Conservation (phyloP, 2,888 invertebrate genomes). For the Magallana nippona region DNA sequence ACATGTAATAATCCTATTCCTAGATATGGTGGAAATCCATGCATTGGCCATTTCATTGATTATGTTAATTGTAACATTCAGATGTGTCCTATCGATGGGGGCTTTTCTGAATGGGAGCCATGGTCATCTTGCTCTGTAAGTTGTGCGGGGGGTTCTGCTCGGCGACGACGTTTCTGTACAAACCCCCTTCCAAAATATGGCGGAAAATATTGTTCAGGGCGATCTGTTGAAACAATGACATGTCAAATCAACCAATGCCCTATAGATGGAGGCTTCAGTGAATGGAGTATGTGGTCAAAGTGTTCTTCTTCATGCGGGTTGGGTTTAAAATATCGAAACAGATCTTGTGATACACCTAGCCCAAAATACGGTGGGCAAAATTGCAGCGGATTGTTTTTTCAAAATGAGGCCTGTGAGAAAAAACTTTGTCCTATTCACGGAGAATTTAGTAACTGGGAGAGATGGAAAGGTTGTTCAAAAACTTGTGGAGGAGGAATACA, state of each 20-base stretch:
- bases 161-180: conserved; percentile 13
- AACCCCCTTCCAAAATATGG: conserved; percentile 28
- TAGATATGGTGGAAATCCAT: neutral
- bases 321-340: neutral
- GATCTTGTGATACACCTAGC: neutral
- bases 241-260: conserved; percentile 27
- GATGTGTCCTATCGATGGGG: conserved; percentile 32
- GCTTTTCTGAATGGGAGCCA: neutral
- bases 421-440: neutral
- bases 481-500: neutral
- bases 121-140: conserved; percentile 22
- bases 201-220: neutral
- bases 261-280: conserved; percentile 5
- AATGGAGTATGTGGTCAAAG: neutral
- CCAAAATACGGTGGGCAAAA: neutral
- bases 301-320: neutral
- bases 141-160: neutral
- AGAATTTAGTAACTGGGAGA: conserved; percentile 1
- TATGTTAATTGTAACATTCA: conserved; percentile 14
- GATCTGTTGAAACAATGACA: neutral
- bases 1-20: conserved; percentile 32
- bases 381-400: neutral
- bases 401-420: neutral
- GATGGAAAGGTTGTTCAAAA: neutral
- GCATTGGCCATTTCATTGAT: conserved; percentile 29